Evolutionary conservation across 2,888 invertebrate species (phyloP).

Genomic region (Odontocerum albicorne): DNA sequence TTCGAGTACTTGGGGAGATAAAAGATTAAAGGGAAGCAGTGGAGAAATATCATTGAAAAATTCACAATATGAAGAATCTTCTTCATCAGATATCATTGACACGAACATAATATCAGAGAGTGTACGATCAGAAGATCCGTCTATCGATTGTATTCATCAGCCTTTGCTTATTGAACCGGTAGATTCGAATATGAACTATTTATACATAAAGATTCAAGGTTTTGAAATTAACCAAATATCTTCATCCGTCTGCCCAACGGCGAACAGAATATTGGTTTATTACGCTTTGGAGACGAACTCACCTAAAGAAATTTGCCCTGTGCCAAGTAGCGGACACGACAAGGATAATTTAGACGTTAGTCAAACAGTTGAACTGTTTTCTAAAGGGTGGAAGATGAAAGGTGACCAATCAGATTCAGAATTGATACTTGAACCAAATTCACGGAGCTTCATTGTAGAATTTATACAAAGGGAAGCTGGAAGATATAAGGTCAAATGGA

Average conservation of each 20-base stretch:
- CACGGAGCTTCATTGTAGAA: constrained; percentile 73
- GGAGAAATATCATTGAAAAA: constrained; percentile 72
- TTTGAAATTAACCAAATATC: constrained; percentile 56
- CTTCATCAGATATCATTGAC: constrained; percentile 51
- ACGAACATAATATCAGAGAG: constrained; percentile 57
- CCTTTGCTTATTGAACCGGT: constrained; percentile 81
- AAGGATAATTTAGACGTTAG: constrained; percentile 42
- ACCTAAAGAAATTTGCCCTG: constrained; percentile 69
- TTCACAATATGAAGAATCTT: constrained; percentile 52
- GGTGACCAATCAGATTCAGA: constrained; percentile 43
- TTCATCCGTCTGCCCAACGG: constrained; percentile 63
- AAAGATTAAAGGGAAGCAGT: constrained; percentile 68
- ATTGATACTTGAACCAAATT: constrained; percentile 56
- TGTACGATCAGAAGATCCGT: constrained; percentile 56
- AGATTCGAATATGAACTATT: constrained; percentile 66
- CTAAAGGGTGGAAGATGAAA: constrained; percentile 67
- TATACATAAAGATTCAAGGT: constrained; percentile 72
- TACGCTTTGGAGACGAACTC: constrained; percentile 66
- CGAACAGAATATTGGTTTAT: constrained; percentile 72
- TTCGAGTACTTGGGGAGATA: constrained; percentile 65
- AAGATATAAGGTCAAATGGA: constrained; percentile 75
- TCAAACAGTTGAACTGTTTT: constrained; percentile 67
- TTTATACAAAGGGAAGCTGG: constrained; percentile 74
- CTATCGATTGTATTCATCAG: constrained; percentile 63
- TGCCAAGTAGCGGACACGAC: constrained; percentile 43